phyloP scores from a whole-genome alignment of 2,888 invertebrate species.

The Morpho achilles region DNA sequence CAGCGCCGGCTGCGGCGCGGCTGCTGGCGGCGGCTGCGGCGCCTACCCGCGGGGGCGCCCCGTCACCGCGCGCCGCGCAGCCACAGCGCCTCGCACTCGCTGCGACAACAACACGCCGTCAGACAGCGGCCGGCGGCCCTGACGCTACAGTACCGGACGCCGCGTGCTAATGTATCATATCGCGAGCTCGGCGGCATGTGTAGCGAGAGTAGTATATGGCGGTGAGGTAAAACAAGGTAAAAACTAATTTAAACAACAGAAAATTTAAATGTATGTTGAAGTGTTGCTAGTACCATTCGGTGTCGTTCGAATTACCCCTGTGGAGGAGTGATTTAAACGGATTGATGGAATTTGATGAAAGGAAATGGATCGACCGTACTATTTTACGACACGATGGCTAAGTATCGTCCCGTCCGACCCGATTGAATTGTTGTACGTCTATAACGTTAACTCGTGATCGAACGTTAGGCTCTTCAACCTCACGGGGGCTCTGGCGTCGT shows the following conservation, averaged over 20 bases:
- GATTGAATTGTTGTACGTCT: too few species aligned
- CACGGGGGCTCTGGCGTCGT: slow-evolving; percentile 29
- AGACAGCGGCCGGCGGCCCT: not conserved
- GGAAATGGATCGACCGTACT: too few species aligned
- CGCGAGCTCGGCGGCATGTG: not conserved
- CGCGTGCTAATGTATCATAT: not conserved
- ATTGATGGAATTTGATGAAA: too few species aligned
- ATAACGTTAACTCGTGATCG: not conserved
- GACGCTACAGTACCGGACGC: not conserved
- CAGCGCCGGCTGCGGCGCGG: not conserved
- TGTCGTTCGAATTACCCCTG: too few species aligned
- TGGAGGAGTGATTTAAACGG: too few species aligned
- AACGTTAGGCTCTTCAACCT: slow-evolving; percentile 37
- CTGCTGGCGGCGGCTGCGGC: slow-evolving; percentile 3
- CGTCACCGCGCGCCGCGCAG: slow-evolving; percentile 51
- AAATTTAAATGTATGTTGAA: slow-evolving; percentile 17
- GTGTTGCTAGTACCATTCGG: not conserved
- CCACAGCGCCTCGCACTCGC: slow-evolving; percentile 65
- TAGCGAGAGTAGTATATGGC: slow-evolving; percentile 29
- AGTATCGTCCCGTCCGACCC: too few species aligned
- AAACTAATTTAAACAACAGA: slow-evolving; percentile 28
- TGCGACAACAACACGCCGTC: slow-evolving; percentile 50
- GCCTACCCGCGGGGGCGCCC: slow-evolving; percentile 54
- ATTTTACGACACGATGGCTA: too few species aligned
- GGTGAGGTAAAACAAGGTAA: slow-evolving; percentile 39